Conservation (phyloP, 1,140 invertebrate species). For the Listronotus bonariensis region DNA sequence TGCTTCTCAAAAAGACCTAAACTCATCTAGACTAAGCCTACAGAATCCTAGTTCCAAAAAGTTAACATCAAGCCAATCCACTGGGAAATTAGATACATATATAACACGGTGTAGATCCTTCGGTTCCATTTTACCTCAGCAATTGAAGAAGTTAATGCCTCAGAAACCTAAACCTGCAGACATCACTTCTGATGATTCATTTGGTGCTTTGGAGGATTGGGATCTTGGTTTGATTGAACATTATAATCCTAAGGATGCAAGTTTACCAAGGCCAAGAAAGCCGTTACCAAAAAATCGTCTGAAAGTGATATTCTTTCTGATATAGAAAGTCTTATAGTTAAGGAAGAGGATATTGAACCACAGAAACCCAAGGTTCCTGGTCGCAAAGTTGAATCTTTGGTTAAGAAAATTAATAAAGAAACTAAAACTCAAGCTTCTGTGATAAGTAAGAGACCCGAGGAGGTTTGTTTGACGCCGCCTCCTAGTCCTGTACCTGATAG, state of each 20-base stretch:
- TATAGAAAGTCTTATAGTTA: constrained; percentile 50
- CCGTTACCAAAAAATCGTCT: constrained; percentile 15
- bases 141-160: constrained; percentile 50
- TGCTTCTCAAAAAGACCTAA: constrained; percentile 10
- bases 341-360: constrained; percentile 37
- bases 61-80: constrained; percentile 42
- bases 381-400: constrained; percentile 46
- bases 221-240: constrained; percentile 55
- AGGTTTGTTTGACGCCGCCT: constrained; percentile 43
- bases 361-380: constrained; percentile 43
- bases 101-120: constrained; percentile 55
- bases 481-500: constrained; percentile 41
- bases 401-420: constrained; percentile 46
- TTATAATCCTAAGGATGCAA: constrained; percentile 54
- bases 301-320: constrained; percentile 45
- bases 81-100: constrained; percentile 52
- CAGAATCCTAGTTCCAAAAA: constrained; percentile 46
- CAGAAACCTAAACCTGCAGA: constrained; percentile 46
- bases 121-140: constrained; percentile 54
- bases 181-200: constrained; percentile 56
- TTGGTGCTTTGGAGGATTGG: constrained; percentile 58
- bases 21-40: constrained; percentile 46
- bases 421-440: constrained; percentile 22
- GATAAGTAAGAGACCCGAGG: constrained; percentile 25
- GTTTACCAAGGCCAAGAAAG: constrained; percentile 49